phyloP scores from a whole-genome alignment of 2,113 vertebrate genomes.

The Leucoraja erinaceus region DNA sequence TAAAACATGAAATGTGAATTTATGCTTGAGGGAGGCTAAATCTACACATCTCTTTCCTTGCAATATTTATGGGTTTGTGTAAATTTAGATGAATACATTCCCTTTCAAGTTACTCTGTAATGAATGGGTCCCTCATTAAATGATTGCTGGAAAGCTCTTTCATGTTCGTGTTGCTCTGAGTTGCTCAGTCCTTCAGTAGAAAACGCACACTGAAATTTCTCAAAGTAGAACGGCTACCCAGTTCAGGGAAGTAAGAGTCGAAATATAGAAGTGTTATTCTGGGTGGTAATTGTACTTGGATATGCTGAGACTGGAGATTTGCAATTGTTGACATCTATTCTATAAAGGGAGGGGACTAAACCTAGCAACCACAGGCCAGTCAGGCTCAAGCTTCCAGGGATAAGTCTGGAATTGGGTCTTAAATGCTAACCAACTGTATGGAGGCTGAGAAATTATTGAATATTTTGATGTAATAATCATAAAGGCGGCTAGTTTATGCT shows the following conservation, averaged over 20 bases:
- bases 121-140: background rate
- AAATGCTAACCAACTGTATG: background rate
- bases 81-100: conserved; percentile 6
- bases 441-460: background rate
- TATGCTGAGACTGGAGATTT: background rate
- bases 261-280: background rate
- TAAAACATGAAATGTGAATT: background rate
- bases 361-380: background rate
- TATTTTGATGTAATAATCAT: background rate
- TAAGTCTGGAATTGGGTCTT: background rate
- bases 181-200: background rate
- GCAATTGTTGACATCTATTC: background rate
- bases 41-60: background rate
- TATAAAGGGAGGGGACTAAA: background rate
- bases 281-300: background rate
- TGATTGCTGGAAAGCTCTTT: background rate
- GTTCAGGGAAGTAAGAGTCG: background rate
- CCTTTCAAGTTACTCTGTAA: background rate
- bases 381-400: background rate
- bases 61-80: background rate
- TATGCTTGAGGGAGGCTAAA: background rate
- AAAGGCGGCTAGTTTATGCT: background rate
- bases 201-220: background rate
- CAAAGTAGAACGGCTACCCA: background rate
- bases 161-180: background rate